These are phyloP conservation scores for Drosophila pruinosa DNA, from an alignment of 1,140 invertebrate species.

Conservation along the genomic window DNA sequence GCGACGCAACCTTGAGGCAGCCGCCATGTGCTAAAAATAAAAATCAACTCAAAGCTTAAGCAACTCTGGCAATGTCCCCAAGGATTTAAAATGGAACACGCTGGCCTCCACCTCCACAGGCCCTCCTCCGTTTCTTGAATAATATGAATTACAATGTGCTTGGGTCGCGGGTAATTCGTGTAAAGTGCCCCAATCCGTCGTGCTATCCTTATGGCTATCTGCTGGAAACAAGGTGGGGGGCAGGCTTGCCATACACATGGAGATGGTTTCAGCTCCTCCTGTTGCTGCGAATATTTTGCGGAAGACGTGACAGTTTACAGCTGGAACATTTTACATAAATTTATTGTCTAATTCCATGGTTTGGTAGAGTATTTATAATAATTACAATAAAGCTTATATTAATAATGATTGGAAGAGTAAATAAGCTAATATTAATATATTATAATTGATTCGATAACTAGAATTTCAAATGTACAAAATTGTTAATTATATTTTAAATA, in stretches of 20 bases:
- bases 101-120: slow-evolving; percentile 2
- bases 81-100: slow-evolving; percentile 41
- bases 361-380: slow-evolving; percentile 29
- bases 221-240: neutral
- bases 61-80: slow-evolving; percentile 26
- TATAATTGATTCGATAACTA: neutral
- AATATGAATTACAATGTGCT: slow-evolving; percentile 76
- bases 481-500: neutral
- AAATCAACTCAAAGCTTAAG: slow-evolving; percentile 17
- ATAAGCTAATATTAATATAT: neutral
- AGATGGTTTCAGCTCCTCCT: neutral
- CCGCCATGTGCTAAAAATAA: slow-evolving; percentile 43
- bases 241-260: neutral
- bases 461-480: neutral
- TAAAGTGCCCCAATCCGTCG: slow-evolving; percentile 45
- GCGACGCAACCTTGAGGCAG: slow-evolving; percentile 20
- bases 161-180: slow-evolving; percentile 65
- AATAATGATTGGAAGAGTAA: neutral
- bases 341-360: slow-evolving; percentile 62
- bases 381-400: slow-evolving; percentile 39
- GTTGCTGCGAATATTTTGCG: slow-evolving; percentile 17
- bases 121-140: slow-evolving; percentile 24
- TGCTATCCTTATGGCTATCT: neutral
- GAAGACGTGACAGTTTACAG: slow-evolving; percentile 58
- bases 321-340: slow-evolving; percentile 65